A percentile compares a stretch with the other conserved stretches of the same genome.
Evolutionary conservation across 1,140 invertebrate species (phyloP).

Genomic region (Drosophila pachea): DNA sequence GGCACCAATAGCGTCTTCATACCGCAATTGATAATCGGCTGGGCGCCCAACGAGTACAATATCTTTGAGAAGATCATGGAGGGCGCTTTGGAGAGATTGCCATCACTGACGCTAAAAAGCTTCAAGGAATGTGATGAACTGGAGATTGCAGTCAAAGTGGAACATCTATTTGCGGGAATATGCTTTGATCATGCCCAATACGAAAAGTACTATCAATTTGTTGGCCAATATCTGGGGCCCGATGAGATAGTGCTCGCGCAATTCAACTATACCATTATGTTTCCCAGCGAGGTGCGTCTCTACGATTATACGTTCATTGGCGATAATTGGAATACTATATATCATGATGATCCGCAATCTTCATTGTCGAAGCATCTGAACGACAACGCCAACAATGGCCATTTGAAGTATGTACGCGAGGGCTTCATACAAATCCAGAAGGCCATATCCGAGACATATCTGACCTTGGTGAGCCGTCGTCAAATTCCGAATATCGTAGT

Average conservation of each 20-base stretch:
- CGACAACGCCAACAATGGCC: slow-evolving; percentile 30
- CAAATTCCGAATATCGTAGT: slow-evolving; percentile 28
- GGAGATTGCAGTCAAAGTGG: not conserved
- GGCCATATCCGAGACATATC: slow-evolving; percentile 39
- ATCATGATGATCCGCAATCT: slow-evolving; percentile 34
- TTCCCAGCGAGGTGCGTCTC: slow-evolving; percentile 54
- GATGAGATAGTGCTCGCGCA: not conserved
- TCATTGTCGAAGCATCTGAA: slow-evolving; percentile 12
- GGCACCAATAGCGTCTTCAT: slow-evolving; percentile 28
- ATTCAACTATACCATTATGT: slow-evolving; percentile 44
- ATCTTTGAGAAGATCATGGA: slow-evolving; percentile 24
- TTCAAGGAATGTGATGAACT: slow-evolving; percentile 15
- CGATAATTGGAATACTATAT: slow-evolving; percentile 56
- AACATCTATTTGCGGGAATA: slow-evolving; percentile 47
- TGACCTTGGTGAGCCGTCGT: slow-evolving; percentile 1
- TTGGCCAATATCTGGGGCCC: not conserved
- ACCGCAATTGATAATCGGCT: slow-evolving; percentile 49
- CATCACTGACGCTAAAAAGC: not conserved
- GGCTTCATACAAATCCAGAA: slow-evolving; percentile 56
- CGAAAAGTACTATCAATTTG: not conserved
- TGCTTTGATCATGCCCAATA: slow-evolving; percentile 28
- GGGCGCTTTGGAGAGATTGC: not conserved
- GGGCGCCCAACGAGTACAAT: slow-evolving; percentile 31
- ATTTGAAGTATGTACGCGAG: slow-evolving; percentile 53
- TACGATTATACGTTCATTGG: slow-evolving; percentile 14